Evolutionary conservation across 2,888 invertebrate species (phyloP), one percentile per base, ranked within the genome.

Genomic region (Nudaria mundana): DNA sequence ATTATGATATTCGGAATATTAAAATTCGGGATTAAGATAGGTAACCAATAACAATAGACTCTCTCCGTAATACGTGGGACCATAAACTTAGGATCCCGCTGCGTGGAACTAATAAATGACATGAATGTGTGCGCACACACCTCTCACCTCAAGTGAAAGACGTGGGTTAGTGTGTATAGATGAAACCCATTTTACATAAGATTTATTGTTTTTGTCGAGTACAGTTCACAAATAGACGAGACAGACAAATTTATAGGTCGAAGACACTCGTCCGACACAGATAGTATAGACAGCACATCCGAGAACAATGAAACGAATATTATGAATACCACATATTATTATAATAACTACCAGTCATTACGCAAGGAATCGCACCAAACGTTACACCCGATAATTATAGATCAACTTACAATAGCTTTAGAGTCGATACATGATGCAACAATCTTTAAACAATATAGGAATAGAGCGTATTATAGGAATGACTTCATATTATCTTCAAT

Each of bases 401-500:
- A 66, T 64, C 55, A 64, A 63, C 66, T 63, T 52, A 53, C 48
- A 55, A 54, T 66, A 60, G 62, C 71, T 66, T 62, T 71, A 12
- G 11, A 33, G 33, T 24, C 24, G 24, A 16, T 16, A 68, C 73
- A 70, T 66, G 58, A 64, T 63, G 66, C 60, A 66, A 65, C 54
- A 63, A 59, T 63, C 60, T 62, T 61, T 41, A 44, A 59, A 66
- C 62, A 63, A 58, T 69, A 62, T 60, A 55, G 54, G 53, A 61
- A 57, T 56, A 43, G 58, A 59, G 53, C 56, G 63, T 63, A 66
- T 73, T 76, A 72, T 76, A 75, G 74, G 56, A 71, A 79, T 81
- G 72, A 76, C 74, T 81, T 78, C 75, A 82, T 79, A 71, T 75
- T 76, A n/a, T n/a, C n/a, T 76, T 79, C 65, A 52, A 68, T 52